Base-by-base conservation (phyloP, 2,888 invertebrate genomes). In the Onthophagus sagittarius region DNA sequence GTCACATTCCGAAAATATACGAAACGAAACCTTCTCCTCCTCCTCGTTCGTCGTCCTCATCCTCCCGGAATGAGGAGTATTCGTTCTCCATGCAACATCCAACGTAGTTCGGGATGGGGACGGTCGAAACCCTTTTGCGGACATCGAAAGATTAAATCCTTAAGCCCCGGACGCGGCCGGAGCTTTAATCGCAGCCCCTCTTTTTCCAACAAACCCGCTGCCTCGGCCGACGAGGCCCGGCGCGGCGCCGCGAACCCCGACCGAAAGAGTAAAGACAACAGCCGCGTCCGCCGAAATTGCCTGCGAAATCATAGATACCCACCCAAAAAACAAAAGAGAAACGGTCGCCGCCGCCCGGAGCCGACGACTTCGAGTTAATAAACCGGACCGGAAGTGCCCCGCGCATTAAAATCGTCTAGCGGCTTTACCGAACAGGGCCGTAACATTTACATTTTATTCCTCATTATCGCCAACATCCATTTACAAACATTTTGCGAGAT, bases 241-340 rank as follows among this genome's bases (percentile, higher is more conserved):
- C 15, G n/a, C 64, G 7, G 64, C 13, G 64, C 64, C 67, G 7
- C 67, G 23, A 2, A 31, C n/a, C 23, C 23, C 23, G 67, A 23
- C 23, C n/a, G 67, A n/a, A 23, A 9, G 23, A 23, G 67, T 53
- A 53, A 53, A 53, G 39, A 53, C 39, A 53, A 53, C 63, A 63
- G 63, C 13, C 67, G 67, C 23, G 67, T 31, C 67, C 31, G 23
- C 32, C 67, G 9, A 67, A 67, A 67, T 67, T 67, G 67, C 67
- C 67, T 67, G 67, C 67, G 67, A 67, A 67, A 67, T 67, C 67
- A 67, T 67, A 67, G 67, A 67, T 67, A 67, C 67, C 67, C 67
- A 9, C n/a, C 67, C 32, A 67, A 67, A 67, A 67, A 67, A 67
- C 67, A 67, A 67, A 67, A 15, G 67, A 23, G n/a, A 23, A 9